A percentile compares a stretch with the other conserved stretches of the same genome.
Evolutionary conservation across 2,797 vertebrate genomes (phyloP).

Genomic region (Sparidentex hasta): DNA sequence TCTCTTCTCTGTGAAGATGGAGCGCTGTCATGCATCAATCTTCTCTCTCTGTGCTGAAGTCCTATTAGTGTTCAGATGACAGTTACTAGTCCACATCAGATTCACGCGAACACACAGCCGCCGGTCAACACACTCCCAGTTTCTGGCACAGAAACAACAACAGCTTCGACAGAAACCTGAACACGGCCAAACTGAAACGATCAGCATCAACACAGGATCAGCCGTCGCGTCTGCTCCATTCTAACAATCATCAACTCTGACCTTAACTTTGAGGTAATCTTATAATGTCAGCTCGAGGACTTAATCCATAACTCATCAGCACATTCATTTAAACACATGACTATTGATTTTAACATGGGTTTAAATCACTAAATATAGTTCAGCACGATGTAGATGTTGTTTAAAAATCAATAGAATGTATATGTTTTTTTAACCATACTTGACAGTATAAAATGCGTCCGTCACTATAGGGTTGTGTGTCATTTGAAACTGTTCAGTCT

Average conservation of each 20-base stretch:
- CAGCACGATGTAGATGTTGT: not conserved
- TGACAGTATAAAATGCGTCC: not conserved
- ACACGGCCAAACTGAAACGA: not conserved
- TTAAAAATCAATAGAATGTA: not conserved
- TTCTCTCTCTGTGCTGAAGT: conserved; percentile 20
- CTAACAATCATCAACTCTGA: not conserved
- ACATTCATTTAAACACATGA: not conserved
- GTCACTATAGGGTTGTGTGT: not conserved
- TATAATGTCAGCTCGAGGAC: not conserved
- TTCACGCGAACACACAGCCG: conserved; percentile 6
- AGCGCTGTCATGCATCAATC: not conserved
- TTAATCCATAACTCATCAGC: conserved; percentile 9
- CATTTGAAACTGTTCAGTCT: not conserved
- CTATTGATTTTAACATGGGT: conserved; percentile 6
- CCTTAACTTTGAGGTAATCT: not conserved
- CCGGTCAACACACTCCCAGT: conserved; percentile 5
- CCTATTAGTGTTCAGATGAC: conserved; percentile 24
- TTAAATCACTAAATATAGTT: conserved; percentile 19
- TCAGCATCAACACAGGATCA: not conserved
- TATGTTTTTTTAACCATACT: too few relatives aligned
- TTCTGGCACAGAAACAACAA: conserved; percentile 14
- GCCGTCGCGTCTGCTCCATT: not conserved
- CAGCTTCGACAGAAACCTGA: not conserved
- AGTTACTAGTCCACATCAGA: conserved; percentile 16
- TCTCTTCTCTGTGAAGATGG: conserved; percentile 9